Evolutionary conservation across 2,888 invertebrate species (phyloP), one percentile per base, ranked within the genome.

Genomic region (Ormyrus thymus): DNA sequence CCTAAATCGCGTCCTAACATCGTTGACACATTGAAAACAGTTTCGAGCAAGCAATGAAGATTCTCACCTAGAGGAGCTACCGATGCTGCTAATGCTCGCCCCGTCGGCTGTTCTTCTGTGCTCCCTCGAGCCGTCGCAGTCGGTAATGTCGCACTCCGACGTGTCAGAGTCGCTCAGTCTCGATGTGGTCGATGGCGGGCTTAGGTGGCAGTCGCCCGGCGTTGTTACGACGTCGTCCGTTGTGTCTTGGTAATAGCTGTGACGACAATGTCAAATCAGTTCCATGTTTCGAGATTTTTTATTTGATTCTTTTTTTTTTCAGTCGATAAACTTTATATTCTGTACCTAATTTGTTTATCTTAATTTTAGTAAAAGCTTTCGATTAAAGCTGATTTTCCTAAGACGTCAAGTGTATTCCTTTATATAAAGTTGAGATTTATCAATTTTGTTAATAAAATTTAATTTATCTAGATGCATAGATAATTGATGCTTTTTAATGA

Each of bases 161-260:
- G 97, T 96, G 91, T 98, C 98, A 80, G 97, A 97, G 91, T 97
- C 97, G 84, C 96, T 96, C 83, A 96, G 93, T 85, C 97, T 93
- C 86, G 97, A 95, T 81, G 92, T 93, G 76, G 96, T 97, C 87
- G 95, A 96, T 81, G 96, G 97, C 79, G 98, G 97, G 82, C 97
- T 97, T 86, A 97, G 92, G 91, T 97, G 97, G 84, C 88, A 89
- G 91, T 97, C 97, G 86, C 94, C 94, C 81, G 95, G 94, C 84
- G 95, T 94, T 87, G 95, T 92, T 85, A 93, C 93, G 89, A 93
- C 91, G 83, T 92, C 92, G 83, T 92, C 89, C 80, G 91, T 92
- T 78, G 93, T 92, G 86, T 95, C 95, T 85, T 86, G 88, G 82
- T 88, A 89, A 79, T 86, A 85, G 59, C 90, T 90, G 82, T 8